Base-by-base conservation (phyloP, 53 echinoderm and acorn worm species). In the Temnopleurus reevesii region DNA sequence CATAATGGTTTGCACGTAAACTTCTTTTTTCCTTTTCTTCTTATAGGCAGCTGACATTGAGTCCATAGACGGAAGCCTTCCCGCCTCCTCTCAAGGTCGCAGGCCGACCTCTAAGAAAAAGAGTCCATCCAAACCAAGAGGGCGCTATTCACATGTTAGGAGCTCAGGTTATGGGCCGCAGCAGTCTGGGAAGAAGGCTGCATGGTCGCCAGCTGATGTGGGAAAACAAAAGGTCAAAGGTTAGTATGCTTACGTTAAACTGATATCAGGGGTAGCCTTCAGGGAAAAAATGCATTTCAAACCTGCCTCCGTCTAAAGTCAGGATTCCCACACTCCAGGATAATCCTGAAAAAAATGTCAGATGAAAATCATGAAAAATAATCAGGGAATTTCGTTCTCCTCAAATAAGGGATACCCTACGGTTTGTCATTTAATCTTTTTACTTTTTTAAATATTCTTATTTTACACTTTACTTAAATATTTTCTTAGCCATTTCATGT, bases 151-250 rank as follows among this genome's bases (percentile, higher is more conserved):
- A 19, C 57, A 90, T 56, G 57, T 97, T 30, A 92, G 85, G 83
- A 95, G 97, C 84, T 95, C 97, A 21, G 97, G 97, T 26, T 97
- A 97, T 60, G 95, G 97, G 26, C 84, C 93, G 57, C 58, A 45
- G 17, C 91, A 92, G 89, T 45, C 90, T 21, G 90, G 77, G 33
- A 81, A 60, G 45, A 90, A 64, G 9, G 89, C 86, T 59, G 92
- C 79, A 5, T 98, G 99, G 99, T 98, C 99, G 45, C 99, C 99
- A 31, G 96, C 90, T 51, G 92, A 94, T 28, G 82, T 92, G 19
- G 93, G 93, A 17, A 94, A 94, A 31, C 96, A 94, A 61, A 94
- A 92, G 91, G 86, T 93, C 56, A 95, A 92, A 93, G 95, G 95
- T 97, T 55, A 94, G 89, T 77, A 25, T 46, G 19, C 18, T n/a